phyloP scores from a whole-genome alignment of 2,888 invertebrate species.

The Caenorhabditis sp. region DNA sequence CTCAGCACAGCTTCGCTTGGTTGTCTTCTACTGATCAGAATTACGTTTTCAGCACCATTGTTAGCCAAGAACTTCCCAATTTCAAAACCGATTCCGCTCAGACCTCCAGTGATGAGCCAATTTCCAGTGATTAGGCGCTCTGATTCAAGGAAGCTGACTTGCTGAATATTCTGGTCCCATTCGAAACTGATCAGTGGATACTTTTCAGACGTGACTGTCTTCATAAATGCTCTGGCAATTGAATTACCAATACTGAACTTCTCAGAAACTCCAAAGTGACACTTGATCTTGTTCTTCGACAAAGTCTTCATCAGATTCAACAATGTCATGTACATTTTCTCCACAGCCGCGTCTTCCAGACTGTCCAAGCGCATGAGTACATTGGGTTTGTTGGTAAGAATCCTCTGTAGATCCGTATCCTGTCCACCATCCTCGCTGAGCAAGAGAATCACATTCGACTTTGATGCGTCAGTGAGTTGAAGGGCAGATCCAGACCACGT shows the following conservation, averaged over 20 bases:
- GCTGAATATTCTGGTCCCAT: conserved; percentile 69
- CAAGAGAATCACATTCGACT: background rate
- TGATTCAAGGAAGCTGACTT: conserved; percentile 48
- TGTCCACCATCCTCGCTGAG: conserved; percentile 40
- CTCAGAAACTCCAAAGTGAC: conserved; percentile 43
- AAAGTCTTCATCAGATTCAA: conserved; percentile 48
- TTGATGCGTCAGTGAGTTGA: background rate
- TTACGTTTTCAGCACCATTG: conserved; percentile 62
- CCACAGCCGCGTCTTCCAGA: conserved; percentile 8
- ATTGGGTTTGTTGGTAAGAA: background rate
- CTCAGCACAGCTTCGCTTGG: conserved; percentile 53
- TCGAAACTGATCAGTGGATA: conserved; percentile 61
- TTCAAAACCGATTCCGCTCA: conserved; percentile 78
- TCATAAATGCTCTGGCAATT: conserved; percentile 68
- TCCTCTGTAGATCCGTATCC: conserved; percentile 14
- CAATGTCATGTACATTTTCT: conserved; percentile 52
- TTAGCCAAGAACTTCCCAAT: conserved; percentile 72
- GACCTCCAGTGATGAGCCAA: conserved; percentile 80
- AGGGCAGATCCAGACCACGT: background rate
- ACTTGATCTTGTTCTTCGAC: conserved; percentile 32
- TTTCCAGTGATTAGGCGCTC: conserved; percentile 36
- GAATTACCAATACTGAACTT: conserved; percentile 51
- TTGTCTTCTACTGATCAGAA: conserved; percentile 70
- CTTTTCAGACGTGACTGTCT: conserved; percentile 71
- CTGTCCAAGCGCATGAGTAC: conserved; percentile 31